Percentiles rank a stretch among this genome's conserved stretches.
These are phyloP conservation scores for Callaeas wilsoni DNA, from an alignment of 2,113 vertebrate genomes.

Conservation along the genomic window DNA sequence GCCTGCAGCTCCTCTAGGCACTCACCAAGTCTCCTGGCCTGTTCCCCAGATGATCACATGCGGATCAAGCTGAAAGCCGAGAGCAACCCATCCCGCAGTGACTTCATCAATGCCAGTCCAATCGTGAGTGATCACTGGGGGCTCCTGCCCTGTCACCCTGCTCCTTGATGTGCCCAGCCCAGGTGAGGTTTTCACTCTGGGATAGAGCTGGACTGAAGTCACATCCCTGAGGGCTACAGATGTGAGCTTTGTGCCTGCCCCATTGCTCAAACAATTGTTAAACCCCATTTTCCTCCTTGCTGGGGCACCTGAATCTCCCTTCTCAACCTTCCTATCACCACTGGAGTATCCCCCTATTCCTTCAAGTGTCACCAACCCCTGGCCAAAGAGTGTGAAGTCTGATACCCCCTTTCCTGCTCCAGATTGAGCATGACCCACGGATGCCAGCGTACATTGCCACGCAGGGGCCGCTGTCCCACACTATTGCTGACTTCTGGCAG, in stretches of 20 bases:
- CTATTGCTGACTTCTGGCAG: constrained; percentile 98
- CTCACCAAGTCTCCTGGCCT: not conserved
- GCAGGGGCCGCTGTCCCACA: constrained; percentile 90
- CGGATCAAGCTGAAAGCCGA: constrained; percentile 94
- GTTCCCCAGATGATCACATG: constrained; percentile 84
- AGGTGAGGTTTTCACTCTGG: not conserved
- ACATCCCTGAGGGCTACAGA: not conserved
- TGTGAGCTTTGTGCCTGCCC: not conserved
- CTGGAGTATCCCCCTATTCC: not conserved
- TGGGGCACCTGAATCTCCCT: not conserved
- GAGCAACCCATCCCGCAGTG: constrained; percentile 83
- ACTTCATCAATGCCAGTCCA: constrained; percentile 96
- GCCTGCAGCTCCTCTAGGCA: not conserved
- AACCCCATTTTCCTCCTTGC: not conserved
- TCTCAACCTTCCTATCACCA: too few relatives aligned
- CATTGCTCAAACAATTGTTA: not conserved
- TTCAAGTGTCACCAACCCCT: not conserved
- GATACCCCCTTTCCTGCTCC: not conserved
- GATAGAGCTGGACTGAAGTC: not conserved
- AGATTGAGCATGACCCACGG: constrained; percentile 96
- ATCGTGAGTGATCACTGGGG: constrained; percentile 78
- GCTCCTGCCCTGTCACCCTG: not conserved
- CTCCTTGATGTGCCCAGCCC: not conserved
- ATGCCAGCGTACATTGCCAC: constrained; percentile 96
- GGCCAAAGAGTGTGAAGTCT: rapidly evolving